Evolutionary conservation across 2,113 vertebrate genomes (phyloP).

Genomic region (Lagopus muta): DNA sequence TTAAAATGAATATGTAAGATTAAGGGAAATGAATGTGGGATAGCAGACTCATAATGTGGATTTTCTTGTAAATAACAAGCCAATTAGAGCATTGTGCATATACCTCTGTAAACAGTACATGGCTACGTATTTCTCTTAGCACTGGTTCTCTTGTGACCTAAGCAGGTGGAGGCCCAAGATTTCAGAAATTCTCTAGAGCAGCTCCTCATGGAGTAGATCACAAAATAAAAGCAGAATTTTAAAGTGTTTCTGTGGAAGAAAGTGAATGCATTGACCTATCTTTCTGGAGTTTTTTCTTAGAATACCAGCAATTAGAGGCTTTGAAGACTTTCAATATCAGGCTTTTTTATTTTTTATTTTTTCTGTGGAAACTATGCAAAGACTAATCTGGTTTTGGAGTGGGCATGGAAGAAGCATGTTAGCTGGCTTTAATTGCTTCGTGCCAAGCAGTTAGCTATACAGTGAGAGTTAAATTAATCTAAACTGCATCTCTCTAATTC

Average conservation of each 20-base stretch:
- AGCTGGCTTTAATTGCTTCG: background rate
- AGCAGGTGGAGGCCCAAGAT: background rate
- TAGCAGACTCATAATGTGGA: background rate
- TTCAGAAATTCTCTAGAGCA: background rate
- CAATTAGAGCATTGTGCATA: background rate
- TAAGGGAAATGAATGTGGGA: background rate
- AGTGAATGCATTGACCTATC: background rate
- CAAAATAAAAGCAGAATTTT: background rate
- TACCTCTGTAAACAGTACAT: background rate
- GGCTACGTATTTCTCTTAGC: background rate
- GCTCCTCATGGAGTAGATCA: background rate
- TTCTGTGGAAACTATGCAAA: background rate
- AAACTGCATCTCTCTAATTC: background rate
- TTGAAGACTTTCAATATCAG: background rate
- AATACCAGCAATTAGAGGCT: constrained; percentile 5
- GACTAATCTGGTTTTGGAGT: background rate
- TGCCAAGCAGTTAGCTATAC: background rate
- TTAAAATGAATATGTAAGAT: background rate
- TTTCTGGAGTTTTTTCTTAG: background rate
- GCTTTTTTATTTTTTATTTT: constrained; percentile 17
- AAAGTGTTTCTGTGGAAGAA: background rate
- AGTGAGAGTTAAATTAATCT: background rate
- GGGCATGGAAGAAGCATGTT: background rate
- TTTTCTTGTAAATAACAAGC: background rate
- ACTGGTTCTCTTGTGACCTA: background rate